Evolutionary conservation across 1,140 invertebrate genomes (phyloP).

Genomic region (Diachasmimorpha longicaudata): DNA sequence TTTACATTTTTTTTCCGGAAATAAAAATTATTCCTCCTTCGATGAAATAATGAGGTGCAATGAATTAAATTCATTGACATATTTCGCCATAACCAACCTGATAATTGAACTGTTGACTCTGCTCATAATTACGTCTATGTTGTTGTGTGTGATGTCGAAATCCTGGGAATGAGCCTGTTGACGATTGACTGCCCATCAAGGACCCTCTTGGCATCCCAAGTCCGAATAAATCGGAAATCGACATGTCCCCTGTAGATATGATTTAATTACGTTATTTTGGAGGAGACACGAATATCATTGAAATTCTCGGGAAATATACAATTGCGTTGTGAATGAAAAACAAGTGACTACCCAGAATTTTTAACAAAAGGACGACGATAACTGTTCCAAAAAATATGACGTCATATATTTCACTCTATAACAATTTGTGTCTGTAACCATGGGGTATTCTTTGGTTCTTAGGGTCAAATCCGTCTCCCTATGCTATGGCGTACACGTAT

Average conservation of each 20-base stretch:
- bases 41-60: no score
- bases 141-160: slow-evolving; percentile 41
- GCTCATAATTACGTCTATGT: slow-evolving; percentile 48
- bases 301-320: background rate
- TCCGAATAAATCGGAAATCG: slow-evolving; percentile 64
- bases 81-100: slow-evolving; percentile 33
- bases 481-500: no score
- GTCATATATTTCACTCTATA: no score
- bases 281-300: background rate
- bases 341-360: background rate
- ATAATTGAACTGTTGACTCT: slow-evolving; percentile 38
- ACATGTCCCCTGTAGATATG: slow-evolving; percentile 48
- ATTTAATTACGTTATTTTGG: background rate
- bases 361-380: background rate
- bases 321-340: background rate
- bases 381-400: background rate
- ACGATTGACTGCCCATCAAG: slow-evolving; percentile 52
- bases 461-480: no score
- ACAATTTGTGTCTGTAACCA: no score
- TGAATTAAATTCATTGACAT: background rate
- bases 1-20: no score
- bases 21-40: no score
- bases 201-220: slow-evolving; percentile 62
- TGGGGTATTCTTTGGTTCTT: no score
- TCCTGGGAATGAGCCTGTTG: slow-evolving; percentile 33